Percentiles rank a stretch among this genome's conserved stretches.
Evolutionary conservation across 1,140 invertebrate genomes (phyloP).

Genomic region (Trichonephila clavata): DNA sequence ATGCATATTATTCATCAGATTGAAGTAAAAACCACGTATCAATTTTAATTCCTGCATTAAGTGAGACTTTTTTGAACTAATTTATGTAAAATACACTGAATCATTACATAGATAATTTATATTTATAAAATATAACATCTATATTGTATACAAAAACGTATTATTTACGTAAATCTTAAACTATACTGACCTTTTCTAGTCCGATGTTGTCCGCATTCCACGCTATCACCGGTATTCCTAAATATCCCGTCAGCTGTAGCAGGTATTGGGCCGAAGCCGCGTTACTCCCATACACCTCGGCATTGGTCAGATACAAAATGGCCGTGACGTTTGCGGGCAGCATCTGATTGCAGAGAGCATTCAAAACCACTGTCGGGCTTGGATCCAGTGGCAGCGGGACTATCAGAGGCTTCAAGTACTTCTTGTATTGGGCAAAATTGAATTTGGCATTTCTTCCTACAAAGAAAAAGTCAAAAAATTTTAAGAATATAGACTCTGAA

Average conservation of each 20-base stretch:
- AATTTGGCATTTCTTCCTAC: constrained; percentile 55
- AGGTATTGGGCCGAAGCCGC: constrained; percentile 96
- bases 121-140: too few species aligned
- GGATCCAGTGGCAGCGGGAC: constrained; percentile 86
- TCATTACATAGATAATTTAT: too few species aligned
- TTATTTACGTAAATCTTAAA: not conserved
- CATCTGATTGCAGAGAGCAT: constrained; percentile 93
- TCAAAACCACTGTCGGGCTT: constrained; percentile 85
- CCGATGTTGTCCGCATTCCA: constrained; percentile 97
- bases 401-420: constrained; percentile 85
- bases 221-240: constrained; percentile 92
- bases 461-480: not conserved
- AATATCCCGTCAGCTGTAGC: constrained; percentile 92
- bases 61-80: too few species aligned
- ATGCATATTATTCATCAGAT: too few species aligned
- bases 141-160: too few species aligned
- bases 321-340: constrained; percentile 93
- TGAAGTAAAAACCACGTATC: too few species aligned
- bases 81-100: too few species aligned
- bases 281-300: constrained; percentile 91
- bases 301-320: constrained; percentile 96
- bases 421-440: constrained; percentile 83
- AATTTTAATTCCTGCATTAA: too few species aligned
- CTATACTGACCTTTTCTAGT: constrained; percentile 85
- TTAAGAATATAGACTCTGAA: not conserved